Percentiles rank a stretch among this genome's conserved stretches.
These are phyloP conservation scores for Anolis carolinensis DNA, from an alignment of 2,113 vertebrate genomes.

Conservation along the genomic window DNA sequence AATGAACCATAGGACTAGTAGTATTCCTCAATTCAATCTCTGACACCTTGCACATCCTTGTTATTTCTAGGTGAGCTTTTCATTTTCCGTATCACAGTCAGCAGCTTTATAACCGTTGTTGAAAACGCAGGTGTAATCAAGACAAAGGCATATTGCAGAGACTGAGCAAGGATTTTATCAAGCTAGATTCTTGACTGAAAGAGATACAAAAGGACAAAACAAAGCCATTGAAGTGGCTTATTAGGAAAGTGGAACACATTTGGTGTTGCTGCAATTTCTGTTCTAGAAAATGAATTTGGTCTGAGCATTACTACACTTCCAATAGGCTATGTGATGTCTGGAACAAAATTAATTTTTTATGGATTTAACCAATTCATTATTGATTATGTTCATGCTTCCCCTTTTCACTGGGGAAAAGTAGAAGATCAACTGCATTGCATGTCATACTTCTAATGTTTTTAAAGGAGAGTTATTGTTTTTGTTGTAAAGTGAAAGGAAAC, in stretches of 20 bases:
- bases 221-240: neutral
- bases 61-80: neutral
- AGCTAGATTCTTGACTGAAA: neutral
- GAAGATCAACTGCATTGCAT: constrained; percentile 16
- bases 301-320: neutral
- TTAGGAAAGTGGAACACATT: neutral
- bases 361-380: constrained; percentile 28
- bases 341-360: constrained; percentile 19
- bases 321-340: neutral
- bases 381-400: neutral
- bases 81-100: neutral
- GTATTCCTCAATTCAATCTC: neutral
- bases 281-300: constrained; percentile 21
- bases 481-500: neutral
- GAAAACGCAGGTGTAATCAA: neutral
- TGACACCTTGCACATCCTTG: neutral
- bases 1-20: neutral
- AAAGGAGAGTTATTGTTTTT: neutral
- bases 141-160: constrained; percentile 19
- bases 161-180: neutral
- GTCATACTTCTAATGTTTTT: constrained; percentile 4
- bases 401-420: neutral
- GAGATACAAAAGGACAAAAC: neutral
- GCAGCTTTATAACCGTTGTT: constrained; percentile 5
- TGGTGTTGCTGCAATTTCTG: neutral